These are phyloP conservation scores for Drosophila sordidula DNA, from an alignment of 2,888 invertebrate genomes.

Conservation along the genomic window DNA sequence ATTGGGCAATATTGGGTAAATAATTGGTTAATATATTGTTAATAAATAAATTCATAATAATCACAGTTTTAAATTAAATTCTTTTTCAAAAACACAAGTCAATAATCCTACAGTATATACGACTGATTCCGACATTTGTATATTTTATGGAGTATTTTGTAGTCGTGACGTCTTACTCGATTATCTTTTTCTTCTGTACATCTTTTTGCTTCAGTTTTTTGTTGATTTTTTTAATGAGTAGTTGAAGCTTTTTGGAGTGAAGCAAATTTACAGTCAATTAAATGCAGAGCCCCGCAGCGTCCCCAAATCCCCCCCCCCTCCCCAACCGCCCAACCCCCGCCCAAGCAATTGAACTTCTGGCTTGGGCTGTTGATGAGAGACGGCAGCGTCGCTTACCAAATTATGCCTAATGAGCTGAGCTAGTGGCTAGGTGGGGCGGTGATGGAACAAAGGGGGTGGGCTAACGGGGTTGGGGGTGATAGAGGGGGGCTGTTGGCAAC, in stretches of 20 bases:
- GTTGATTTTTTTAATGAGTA: conserved; percentile 67
- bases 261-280: conserved; percentile 77
- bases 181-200: not conserved
- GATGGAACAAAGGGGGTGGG: not conserved
- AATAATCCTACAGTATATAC: too few species aligned
- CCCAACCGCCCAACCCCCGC: not conserved
- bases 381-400: conserved; percentile 42
- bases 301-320: not conserved
- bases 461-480: not conserved
- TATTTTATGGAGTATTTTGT: conserved; percentile 1
- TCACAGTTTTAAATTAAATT: too few species aligned
- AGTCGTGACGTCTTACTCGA: not conserved
- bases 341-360: conserved; percentile 17
- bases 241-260: conserved; percentile 70
- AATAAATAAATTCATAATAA: too few species aligned
- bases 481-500: conserved; percentile 2
- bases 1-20: too few species aligned
- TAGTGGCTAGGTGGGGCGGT: conserved; percentile 5
- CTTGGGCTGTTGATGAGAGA: conserved; percentile 28
- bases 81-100: too few species aligned
- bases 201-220: not conserved
- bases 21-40: too few species aligned
- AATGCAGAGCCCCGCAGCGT: conserved; percentile 54
- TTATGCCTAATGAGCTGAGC: conserved; percentile 75
- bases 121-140: too few species aligned